These are phyloP conservation scores for Euplagia quadripunctaria DNA, from an alignment of 2,888 invertebrate species.

Conservation along the genomic window DNA sequence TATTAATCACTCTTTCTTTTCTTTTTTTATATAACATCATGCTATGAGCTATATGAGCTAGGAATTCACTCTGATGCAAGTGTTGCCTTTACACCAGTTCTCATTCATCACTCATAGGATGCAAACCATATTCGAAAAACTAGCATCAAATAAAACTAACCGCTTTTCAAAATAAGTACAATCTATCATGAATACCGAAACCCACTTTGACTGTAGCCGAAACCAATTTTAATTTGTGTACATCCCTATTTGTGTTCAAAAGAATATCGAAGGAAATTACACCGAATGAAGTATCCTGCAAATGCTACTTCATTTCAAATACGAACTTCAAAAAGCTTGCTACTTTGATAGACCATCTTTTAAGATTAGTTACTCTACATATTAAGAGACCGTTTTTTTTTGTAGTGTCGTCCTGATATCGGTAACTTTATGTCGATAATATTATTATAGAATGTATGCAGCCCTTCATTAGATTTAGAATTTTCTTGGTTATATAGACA, in stretches of 20 bases:
- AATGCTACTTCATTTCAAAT: conserved; percentile 44
- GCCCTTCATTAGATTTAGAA: too few species aligned
- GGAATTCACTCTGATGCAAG: too few species aligned
- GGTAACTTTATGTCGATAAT: background rate
- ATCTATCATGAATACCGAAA: conserved; percentile 13
- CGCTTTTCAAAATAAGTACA: background rate
- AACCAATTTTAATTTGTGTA: conserved; percentile 33
- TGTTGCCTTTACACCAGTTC: too few species aligned
- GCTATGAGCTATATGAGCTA: too few species aligned
- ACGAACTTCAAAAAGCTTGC: conserved; percentile 46
- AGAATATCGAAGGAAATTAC: conserved; percentile 49
- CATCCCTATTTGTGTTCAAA: conserved; percentile 35
- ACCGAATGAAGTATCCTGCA: conserved; percentile 51
- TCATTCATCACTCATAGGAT: too few species aligned
- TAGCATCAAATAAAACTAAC: background rate
- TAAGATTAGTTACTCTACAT: conserved; percentile 28
- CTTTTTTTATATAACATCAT: too few species aligned
- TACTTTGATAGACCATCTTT: conserved; percentile 39
- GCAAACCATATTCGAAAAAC: background rate
- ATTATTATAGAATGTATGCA: background rate
- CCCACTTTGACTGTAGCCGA: conserved; percentile 26
- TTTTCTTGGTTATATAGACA: too few species aligned
- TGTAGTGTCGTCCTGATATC: background rate
- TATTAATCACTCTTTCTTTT: too few species aligned
- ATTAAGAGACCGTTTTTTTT: conserved; percentile 8